These are phyloP conservation scores for Cataglyphis hispanica DNA, from an alignment of 1,140 invertebrate genomes.

Conservation along the genomic window DNA sequence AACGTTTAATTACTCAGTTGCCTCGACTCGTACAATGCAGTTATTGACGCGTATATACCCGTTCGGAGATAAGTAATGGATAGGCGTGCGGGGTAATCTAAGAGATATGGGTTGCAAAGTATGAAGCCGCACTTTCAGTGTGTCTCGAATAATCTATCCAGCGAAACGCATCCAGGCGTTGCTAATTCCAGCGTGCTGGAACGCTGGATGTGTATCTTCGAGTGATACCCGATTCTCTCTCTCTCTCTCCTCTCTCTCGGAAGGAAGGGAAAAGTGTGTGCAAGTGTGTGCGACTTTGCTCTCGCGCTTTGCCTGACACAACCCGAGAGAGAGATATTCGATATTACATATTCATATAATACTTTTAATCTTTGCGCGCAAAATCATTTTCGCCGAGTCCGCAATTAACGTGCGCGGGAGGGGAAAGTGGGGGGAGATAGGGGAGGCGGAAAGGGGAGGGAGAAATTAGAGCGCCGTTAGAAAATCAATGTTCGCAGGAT, in stretches of 20 bases:
- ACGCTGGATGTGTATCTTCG: conserved; percentile 52
- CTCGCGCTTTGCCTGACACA: neutral
- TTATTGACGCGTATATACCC: conserved; percentile 45
- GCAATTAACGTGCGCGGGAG: conserved; percentile 19
- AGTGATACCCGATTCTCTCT: conserved; percentile 44
- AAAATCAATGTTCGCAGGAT: conserved; percentile 22
- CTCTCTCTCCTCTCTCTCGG: too few species aligned
- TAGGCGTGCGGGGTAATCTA: conserved; percentile 53
- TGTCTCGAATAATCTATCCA: conserved; percentile 27
- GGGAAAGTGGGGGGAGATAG: neutral
- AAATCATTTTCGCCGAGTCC: conserved; percentile 38
- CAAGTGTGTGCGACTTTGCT: conserved; percentile 41
- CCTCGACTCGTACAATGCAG: conserved; percentile 31
- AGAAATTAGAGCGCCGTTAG: conserved; percentile 46
- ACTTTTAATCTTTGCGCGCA: conserved; percentile 16
- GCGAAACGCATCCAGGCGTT: conserved; percentile 66
- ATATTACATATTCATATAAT: conserved; percentile 52
- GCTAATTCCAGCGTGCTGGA: conserved; percentile 62
- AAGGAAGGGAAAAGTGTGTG: too few species aligned
- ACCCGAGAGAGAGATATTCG: conserved; percentile 12
- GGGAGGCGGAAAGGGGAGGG: neutral
- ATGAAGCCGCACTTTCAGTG: too few species aligned
- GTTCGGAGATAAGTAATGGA: conserved; percentile 49
- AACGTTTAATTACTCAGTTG: conserved; percentile 48
- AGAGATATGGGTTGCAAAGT: conserved; percentile 50